Percentiles rank a stretch among this genome's conserved stretches.
These are phyloP conservation scores for Linepithema humile DNA, from an alignment of 1,140 invertebrate genomes.

Conservation along the genomic window DNA sequence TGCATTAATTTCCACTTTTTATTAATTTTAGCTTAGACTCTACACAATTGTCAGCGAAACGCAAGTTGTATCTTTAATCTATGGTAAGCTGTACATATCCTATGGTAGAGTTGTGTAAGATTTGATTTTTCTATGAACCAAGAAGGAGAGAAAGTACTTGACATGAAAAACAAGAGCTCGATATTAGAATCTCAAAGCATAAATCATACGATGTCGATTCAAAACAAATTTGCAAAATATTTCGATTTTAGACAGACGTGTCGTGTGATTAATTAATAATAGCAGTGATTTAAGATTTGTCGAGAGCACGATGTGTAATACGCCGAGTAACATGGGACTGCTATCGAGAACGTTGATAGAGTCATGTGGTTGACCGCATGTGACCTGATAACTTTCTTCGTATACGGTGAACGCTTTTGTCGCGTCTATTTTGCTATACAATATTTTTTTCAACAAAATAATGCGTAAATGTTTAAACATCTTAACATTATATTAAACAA, in stretches of 20 bases:
- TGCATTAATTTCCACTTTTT: slow-evolving; percentile 27
- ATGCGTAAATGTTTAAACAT: neutral
- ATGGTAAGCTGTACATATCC: neutral
- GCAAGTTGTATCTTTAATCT: slow-evolving; percentile 21
- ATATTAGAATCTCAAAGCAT: neutral
- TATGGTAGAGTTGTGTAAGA: slow-evolving; percentile 14
- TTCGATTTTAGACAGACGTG: neutral
- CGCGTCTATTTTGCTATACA: neutral
- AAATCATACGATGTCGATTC: neutral
- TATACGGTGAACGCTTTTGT: neutral
- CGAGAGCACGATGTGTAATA: neutral
- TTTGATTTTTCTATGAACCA: slow-evolving; percentile 2
- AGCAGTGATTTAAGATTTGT: neutral
- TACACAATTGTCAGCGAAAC: slow-evolving; percentile 21
- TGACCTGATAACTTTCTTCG: neutral
- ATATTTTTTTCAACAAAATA: neutral
- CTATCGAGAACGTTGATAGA: neutral
- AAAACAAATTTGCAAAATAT: neutral
- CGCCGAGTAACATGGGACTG: neutral
- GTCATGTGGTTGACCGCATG: neutral
- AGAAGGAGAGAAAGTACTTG: neutral
- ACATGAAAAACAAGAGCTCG: neutral
- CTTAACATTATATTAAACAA: neutral
- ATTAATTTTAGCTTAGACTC: slow-evolving; percentile 43
- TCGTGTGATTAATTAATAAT: neutral